A percentile compares a stretch with the other conserved stretches of the same genome.
Evolutionary conservation across 2,113 vertebrate species (phyloP).

Genomic region (Sapayoa aenigma): DNA sequence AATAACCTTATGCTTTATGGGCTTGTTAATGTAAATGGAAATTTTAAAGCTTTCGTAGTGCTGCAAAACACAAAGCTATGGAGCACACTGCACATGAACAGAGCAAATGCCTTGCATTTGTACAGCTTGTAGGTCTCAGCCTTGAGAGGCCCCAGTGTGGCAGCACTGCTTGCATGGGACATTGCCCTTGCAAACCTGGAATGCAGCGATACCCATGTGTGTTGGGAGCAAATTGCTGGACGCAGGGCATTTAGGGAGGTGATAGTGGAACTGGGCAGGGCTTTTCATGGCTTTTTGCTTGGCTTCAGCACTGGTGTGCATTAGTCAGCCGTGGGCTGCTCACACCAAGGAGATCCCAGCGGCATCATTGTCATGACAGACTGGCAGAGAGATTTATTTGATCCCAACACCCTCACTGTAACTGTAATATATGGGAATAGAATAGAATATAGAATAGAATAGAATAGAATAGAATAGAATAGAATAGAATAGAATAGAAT

Average conservation of each 20-base stretch:
- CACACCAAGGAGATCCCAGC: not conserved
- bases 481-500: accelerated
- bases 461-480: not conserved
- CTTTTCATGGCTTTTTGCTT: not conserved
- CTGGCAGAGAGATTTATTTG: not conserved
- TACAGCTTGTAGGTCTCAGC: not conserved
- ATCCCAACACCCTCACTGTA: accelerated
- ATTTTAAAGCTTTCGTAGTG: not conserved
- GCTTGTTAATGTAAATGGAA: constrained; percentile 41
- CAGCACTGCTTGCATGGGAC: accelerated
- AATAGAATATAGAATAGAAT: not conserved
- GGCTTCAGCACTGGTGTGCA: not conserved
- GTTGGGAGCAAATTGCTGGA: not conserved
- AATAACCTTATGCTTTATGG: constrained; percentile 38
- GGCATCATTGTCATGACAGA: not conserved
- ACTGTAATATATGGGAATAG: not conserved
- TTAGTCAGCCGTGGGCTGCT: not conserved
- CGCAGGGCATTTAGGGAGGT: accelerated
- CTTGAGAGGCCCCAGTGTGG: not conserved
- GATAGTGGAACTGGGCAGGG: not conserved
- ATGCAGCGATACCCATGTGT: not conserved
- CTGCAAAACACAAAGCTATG: not conserved
- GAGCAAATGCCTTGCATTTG: not conserved
- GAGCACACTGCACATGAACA: not conserved
- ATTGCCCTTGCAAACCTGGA: accelerated